phyloP scores from a whole-genome alignment of 2,113 vertebrate species.

The Dipodomys merriami region DNA sequence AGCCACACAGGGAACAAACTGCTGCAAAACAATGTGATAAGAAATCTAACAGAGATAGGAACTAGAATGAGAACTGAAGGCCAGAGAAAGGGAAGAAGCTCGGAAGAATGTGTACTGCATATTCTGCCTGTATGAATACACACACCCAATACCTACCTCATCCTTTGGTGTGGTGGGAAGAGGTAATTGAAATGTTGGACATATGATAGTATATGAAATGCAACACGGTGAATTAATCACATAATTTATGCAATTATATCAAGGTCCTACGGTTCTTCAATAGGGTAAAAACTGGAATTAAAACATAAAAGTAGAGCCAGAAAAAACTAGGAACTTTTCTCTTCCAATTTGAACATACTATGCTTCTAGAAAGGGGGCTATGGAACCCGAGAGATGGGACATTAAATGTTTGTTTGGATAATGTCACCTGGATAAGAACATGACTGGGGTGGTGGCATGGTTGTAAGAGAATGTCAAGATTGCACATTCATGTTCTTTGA shows the following conservation, averaged over 20 bases:
- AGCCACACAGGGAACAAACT: slow-evolving; percentile 32
- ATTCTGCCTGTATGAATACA: neutral
- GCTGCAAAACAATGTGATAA: slow-evolving; percentile 44
- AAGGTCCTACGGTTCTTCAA: slow-evolving; percentile 38
- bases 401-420: neutral
- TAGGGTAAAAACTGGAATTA: slow-evolving; percentile 20
- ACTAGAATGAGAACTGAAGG: neutral
- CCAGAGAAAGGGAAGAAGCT: neutral
- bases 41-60: slow-evolving; percentile 50
- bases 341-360: neutral
- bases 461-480: slow-evolving; percentile 27
- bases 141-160: neutral
- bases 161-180: neutral
- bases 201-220: slow-evolving; percentile 37
- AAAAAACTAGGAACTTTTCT: neutral
- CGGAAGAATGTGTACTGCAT: neutral
- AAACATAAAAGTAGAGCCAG: neutral
- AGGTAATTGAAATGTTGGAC: slow-evolving; percentile 32
- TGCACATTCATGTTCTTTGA: slow-evolving; percentile 52
- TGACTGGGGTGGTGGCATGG: neutral
- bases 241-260: slow-evolving; percentile 38
- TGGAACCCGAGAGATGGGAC: neutral
- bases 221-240: slow-evolving; percentile 59
- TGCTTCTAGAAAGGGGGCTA: slow-evolving; percentile 12
- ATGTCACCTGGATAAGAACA: neutral